These are phyloP conservation scores for Indicator maculatus DNA, from an alignment of 2,113 vertebrate genomes.

Conservation along the genomic window DNA sequence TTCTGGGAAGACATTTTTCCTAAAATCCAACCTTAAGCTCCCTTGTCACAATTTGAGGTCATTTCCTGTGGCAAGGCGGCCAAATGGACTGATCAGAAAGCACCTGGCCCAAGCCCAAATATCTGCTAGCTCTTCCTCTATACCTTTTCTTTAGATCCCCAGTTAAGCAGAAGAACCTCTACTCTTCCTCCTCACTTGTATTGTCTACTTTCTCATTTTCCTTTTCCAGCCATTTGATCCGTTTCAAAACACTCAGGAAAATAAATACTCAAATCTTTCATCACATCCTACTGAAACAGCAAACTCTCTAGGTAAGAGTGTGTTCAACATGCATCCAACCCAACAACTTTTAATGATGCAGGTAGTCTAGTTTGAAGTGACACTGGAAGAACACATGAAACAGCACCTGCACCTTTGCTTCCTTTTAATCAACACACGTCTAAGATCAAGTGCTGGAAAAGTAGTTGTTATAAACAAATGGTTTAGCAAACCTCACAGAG, in stretches of 20 bases:
- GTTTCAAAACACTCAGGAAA: neutral
- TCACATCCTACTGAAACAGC: neutral
- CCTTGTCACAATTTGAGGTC: too few relatives aligned
- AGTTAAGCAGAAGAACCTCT: neutral
- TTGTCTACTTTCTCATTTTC: neutral
- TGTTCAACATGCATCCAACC: neutral
- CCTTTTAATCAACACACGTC: neutral
- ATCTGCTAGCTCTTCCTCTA: neutral
- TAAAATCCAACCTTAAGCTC: too few relatives aligned
- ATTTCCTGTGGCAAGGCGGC: neutral
- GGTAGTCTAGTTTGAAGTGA: neutral
- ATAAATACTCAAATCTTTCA: neutral
- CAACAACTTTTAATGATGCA: neutral
- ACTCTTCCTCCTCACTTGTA: neutral
- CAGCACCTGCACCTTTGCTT: neutral
- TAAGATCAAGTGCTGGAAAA: neutral
- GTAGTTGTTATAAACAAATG: neutral
- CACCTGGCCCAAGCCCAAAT: neutral
- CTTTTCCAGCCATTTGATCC: neutral
- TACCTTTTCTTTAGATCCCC: neutral
- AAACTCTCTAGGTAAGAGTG: neutral
- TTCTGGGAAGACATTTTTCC: too few relatives aligned
- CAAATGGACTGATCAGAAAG: neutral
- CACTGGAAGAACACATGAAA: neutral
- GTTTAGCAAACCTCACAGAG: neutral